Evolutionary conservation across 2,797 vertebrate genomes (phyloP).

Genomic region (Pseudomugil tenellus): DNA sequence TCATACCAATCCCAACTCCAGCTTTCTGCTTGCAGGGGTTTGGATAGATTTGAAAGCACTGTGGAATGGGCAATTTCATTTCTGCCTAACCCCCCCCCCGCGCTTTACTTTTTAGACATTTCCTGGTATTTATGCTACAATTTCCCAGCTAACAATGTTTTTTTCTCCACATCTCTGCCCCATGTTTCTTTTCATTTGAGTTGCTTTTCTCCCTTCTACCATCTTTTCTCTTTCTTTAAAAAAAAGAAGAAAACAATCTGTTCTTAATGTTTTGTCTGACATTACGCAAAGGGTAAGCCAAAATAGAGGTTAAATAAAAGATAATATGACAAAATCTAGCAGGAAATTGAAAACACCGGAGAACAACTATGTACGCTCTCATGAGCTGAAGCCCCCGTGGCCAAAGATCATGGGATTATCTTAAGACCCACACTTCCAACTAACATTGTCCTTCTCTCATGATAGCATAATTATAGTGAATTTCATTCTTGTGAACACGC

Average conservation of each 20-base stretch:
- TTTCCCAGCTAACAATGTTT: conserved; percentile 12
- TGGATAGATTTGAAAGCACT: conserved; percentile 23
- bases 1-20: conserved; percentile 2
- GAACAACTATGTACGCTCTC: conserved; percentile 28
- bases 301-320: conserved; percentile 56
- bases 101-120: conserved; percentile 15
- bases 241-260: too few relatives aligned
- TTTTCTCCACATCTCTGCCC: not conserved
- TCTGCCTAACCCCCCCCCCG: conserved; percentile 11
- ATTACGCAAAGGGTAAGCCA: conserved; percentile 49
- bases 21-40: conserved; percentile 11
- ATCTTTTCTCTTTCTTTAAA: too few relatives aligned
- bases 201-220: too few relatives aligned
- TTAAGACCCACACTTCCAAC: not conserved
- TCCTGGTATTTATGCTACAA: not conserved
- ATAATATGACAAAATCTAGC: conserved; percentile 48
- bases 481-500: not conserved
- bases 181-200: too few relatives aligned
- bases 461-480: not conserved
- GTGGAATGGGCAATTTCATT: conserved; percentile 30
- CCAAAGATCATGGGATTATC: conserved; percentile 35
- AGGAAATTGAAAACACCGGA: conserved; percentile 64
- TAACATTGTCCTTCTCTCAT: not conserved
- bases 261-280: conserved; percentile 33
- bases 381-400: conserved; percentile 13